Evolutionary conservation across 2,888 invertebrate genomes (phyloP).

Genomic region (Branchipolynoe longqiensis): DNA sequence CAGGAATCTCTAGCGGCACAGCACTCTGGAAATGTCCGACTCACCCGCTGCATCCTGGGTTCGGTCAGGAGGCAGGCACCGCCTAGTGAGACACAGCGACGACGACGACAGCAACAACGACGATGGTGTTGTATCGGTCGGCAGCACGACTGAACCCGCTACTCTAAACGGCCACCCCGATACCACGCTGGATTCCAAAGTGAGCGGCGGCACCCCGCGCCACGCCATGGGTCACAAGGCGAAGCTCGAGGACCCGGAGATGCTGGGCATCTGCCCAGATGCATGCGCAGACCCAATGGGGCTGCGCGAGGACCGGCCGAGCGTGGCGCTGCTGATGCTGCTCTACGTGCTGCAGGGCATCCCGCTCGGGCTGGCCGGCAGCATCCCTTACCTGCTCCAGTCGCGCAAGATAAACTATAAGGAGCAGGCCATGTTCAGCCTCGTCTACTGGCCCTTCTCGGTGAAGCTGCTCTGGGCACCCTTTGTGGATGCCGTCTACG

Average conservation of each 20-base stretch:
- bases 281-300: slow-evolving; percentile 56
- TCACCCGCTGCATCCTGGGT: too few relatives aligned
- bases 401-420: slow-evolving; percentile 95
- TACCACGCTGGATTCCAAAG: too few relatives aligned
- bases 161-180: too few relatives aligned
- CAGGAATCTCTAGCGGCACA: too few relatives aligned
- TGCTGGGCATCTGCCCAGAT: neutral
- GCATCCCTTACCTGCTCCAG: slow-evolving; percentile 97
- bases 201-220: neutral
- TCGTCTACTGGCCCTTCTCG: slow-evolving; percentile 93
- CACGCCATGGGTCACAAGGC: slow-evolving; percentile 9
- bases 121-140: too few relatives aligned
- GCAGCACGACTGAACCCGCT: too few relatives aligned
- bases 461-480: slow-evolving; percentile 99
- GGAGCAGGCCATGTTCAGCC: slow-evolving; percentile 92
- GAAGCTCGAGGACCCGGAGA: slow-evolving; percentile 13
- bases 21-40: too few relatives aligned
- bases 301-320: slow-evolving; percentile 82
- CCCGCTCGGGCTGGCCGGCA: slow-evolving; percentile 95
- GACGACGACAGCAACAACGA: too few relatives aligned
- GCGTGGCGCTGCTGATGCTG: slow-evolving; percentile 93
- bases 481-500: slow-evolving; percentile 95
- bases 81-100: too few relatives aligned
- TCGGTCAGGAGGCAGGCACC: too few relatives aligned
- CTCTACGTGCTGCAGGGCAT: slow-evolving; percentile 93